Conservation (phyloP, 2,888 invertebrate genomes). For the Koerneria pararmatus region DNA sequence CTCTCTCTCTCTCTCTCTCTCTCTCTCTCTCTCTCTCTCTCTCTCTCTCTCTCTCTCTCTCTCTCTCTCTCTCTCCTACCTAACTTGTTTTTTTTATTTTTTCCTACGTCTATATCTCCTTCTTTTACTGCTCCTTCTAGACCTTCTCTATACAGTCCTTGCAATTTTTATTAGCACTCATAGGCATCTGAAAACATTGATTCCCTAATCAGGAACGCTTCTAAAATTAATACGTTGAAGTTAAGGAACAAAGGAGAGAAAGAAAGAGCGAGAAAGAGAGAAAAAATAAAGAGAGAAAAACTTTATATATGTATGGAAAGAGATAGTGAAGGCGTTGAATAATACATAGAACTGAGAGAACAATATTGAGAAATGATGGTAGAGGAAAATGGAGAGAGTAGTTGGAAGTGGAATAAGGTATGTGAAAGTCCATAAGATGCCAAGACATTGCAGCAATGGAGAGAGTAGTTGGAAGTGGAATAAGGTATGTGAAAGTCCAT, state of each 20-base stretch:
- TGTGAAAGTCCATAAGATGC: not conserved
- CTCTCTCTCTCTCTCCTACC: not conserved
- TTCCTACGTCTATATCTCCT: not conserved
- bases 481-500: not conserved
- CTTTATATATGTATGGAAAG: no score
- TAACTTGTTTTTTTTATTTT: not conserved
- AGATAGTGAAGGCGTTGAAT: no score
- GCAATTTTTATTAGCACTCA: no score
- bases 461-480: not conserved
- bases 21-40: slow-evolving; percentile 2
- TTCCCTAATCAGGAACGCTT: no score
- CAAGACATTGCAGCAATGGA: not conserved
- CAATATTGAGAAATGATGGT: no score
- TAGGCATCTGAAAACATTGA: no score
- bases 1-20: not conserved
- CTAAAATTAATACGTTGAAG: no score
- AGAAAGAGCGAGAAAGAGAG: no score
- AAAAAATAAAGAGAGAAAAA: no score
- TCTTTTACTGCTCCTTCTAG: not conserved
- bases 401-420: not conserved
- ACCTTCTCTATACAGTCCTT: not conserved
- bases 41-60: slow-evolving; percentile 2
- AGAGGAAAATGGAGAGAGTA: not conserved
- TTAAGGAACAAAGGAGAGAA: no score
- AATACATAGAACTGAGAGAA: no score